Percentiles rank a stretch among this genome's conserved stretches.
phyloP scores from a whole-genome alignment of 1,140 invertebrate species.

The Trichonephila clavipes region DNA sequence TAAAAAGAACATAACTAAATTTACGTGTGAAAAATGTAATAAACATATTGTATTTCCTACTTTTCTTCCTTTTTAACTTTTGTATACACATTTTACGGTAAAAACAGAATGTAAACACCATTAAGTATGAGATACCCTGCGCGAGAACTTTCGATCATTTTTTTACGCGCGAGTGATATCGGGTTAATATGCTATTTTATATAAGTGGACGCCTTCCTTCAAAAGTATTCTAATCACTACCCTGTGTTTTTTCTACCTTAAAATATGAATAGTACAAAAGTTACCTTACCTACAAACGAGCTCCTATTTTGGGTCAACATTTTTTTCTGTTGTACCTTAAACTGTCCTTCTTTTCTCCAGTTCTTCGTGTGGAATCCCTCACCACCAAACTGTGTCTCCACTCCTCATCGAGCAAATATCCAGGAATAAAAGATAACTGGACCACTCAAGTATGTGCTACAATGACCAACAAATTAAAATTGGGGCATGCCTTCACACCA shows the following conservation, averaged over 20 bases:
- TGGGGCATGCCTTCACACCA: slow-evolving; percentile 10
- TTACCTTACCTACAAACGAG: slow-evolving; percentile 10
- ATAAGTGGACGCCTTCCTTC: background rate
- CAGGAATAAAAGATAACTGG: background rate
- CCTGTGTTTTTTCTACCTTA: background rate
- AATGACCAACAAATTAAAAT: slow-evolving; percentile 24
- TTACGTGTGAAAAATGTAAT: too few relatives aligned
- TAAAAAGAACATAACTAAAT: too few relatives aligned
- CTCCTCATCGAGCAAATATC: background rate
- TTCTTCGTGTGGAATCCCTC: background rate
- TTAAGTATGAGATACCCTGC: too few relatives aligned
- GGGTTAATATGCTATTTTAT: background rate
- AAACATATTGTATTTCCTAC: too few relatives aligned
- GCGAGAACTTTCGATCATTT: too few relatives aligned
- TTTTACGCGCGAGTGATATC: too few relatives aligned
- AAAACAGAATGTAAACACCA: too few relatives aligned
- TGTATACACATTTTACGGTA: too few relatives aligned
- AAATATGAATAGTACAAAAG: too few relatives aligned
- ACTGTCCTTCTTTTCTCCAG: background rate
- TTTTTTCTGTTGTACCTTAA: background rate
- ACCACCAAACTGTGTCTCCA: background rate
- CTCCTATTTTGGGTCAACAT: slow-evolving; percentile 25
- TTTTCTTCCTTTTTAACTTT: too few relatives aligned
- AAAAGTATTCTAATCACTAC: background rate
- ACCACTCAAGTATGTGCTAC: background rate